Evolutionary conservation across 2,888 invertebrate genomes (phyloP), one percentile per base, ranked within the genome.

Genomic region (Drosophila seclusa): DNA sequence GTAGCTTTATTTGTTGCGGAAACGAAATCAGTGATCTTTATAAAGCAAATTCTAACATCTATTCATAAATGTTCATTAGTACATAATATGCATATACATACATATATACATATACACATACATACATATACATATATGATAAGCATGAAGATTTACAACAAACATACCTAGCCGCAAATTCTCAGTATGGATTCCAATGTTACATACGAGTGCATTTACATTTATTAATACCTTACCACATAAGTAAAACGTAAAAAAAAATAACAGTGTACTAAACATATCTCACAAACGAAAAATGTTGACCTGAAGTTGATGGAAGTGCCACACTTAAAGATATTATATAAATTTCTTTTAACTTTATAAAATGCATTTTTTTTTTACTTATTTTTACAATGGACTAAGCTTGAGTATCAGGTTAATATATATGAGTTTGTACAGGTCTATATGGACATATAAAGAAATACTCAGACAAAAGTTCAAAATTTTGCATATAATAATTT

Each of bases 11-110:
- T 59, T 63, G 59, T 69, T 62, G 66, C 79, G 60, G 54, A 42
- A 77, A 66, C 71, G 65, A 80, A 66, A 69, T 53, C 38, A 38
- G 81, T 78, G 81, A 78, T 80, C 81, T 78, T 80, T 38, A n/a
- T 55, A 64, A 80, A 49, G 67, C 81, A 72, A 71, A 50, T 54
- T 76, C 77, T 36, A 50, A 71, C 60, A 76, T 67, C 53, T 54
- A 67, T 61, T 45, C 53, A 64, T 59, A 61, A 70, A 63, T 49
- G 60, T 66, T 80, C 77, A 80, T 77, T 75, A 64, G 68, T 65
- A 57, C 58, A 59, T 66, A 61, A 62, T 50, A 66, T 54, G 58
- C 42, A 54, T n/a, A 50, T 50, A 50, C n/a, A n/a, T 55, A 63
- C 40, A 53, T 34, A 59, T 24, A 34, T 21, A 64, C 52, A n/a